These are phyloP conservation scores for Channa argus DNA, from an alignment of 2,113 vertebrate species.

Conservation along the genomic window DNA sequence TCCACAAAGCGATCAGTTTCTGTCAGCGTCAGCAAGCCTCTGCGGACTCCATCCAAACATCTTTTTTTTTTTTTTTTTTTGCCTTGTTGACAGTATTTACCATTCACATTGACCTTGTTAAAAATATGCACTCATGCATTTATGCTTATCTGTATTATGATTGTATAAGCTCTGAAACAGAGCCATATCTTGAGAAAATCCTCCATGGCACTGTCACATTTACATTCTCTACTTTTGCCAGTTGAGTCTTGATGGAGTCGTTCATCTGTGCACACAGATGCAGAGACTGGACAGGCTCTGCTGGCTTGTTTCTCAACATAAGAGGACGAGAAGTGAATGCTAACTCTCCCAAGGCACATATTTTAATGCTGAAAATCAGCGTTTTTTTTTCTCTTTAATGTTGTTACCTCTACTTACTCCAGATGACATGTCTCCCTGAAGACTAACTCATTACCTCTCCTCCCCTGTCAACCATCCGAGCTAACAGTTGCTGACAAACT, in stretches of 20 bases:
- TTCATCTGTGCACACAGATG: constrained; percentile 26
- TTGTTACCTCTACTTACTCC: constrained; percentile 31
- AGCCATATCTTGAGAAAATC: constrained; percentile 45
- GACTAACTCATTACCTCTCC: constrained; percentile 56
- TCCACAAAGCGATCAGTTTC: no score
- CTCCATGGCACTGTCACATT: constrained; percentile 50
- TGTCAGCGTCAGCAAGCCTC: no score
- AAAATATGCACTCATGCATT: constrained; percentile 24
- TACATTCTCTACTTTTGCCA: constrained; percentile 14
- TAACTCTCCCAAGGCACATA: constrained; percentile 19
- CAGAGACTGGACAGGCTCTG: constrained; percentile 24
- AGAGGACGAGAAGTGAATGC: constrained; percentile 7
- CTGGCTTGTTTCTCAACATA: constrained; percentile 24
- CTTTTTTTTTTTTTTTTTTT: no score
- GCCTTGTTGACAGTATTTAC: constrained; percentile 30
- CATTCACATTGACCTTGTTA: constrained; percentile 17
- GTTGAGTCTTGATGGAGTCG: constrained; percentile 31
- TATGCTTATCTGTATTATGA: constrained; percentile 25
- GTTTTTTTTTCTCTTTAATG: constrained; percentile 19
- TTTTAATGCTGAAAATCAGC: constrained; percentile 37
- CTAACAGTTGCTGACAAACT: constrained; percentile 45
- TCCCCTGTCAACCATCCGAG: constrained; percentile 16
- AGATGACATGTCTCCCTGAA: constrained; percentile 44
- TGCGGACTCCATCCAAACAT: no score
- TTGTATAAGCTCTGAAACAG: constrained; percentile 49